Evolutionary conservation across 2,888 invertebrate species (phyloP).

Genomic region (Tuberolachnus salignus): DNA sequence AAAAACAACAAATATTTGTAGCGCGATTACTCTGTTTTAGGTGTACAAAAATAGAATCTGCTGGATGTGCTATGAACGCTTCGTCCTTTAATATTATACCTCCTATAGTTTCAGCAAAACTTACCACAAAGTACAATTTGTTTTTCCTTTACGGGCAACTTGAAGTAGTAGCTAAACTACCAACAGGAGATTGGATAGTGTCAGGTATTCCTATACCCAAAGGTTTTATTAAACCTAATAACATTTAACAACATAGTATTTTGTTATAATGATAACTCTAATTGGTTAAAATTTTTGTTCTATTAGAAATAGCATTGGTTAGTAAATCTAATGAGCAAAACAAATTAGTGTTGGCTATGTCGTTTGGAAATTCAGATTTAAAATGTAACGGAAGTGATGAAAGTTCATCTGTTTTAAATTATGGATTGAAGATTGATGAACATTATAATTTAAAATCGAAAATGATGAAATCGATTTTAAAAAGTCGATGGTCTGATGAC

Average conservation of each 20-base stretch:
- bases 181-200: slow-evolving; percentile 78
- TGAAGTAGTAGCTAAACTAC: slow-evolving; percentile 74
- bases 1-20: neutral
- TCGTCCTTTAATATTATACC: slow-evolving; percentile 68
- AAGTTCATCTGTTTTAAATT: slow-evolving; percentile 2
- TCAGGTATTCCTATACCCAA: slow-evolving; percentile 67
- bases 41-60: slow-evolving; percentile 42
- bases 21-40: neutral
- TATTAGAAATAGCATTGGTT: slow-evolving; percentile 31
- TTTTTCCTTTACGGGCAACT: slow-evolving; percentile 74
- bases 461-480: neutral
- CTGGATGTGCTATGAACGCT: slow-evolving; percentile 39
- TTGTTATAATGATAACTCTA: neutral
- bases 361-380: neutral
- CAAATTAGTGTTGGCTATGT: slow-evolving; percentile 9
- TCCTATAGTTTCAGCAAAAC: slow-evolving; percentile 71
- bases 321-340: slow-evolving; percentile 14
- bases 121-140: slow-evolving; percentile 70
- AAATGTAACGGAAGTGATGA: neutral
- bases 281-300: neutral
- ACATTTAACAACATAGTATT: neutral
- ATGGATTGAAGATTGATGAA: slow-evolving; percentile 15
- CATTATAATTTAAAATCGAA: neutral
- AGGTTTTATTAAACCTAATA: too few species aligned
- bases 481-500: neutral